Evolutionary conservation across 2,797 vertebrate genomes (phyloP).

Genomic region (Cephalopachus bancanus): DNA sequence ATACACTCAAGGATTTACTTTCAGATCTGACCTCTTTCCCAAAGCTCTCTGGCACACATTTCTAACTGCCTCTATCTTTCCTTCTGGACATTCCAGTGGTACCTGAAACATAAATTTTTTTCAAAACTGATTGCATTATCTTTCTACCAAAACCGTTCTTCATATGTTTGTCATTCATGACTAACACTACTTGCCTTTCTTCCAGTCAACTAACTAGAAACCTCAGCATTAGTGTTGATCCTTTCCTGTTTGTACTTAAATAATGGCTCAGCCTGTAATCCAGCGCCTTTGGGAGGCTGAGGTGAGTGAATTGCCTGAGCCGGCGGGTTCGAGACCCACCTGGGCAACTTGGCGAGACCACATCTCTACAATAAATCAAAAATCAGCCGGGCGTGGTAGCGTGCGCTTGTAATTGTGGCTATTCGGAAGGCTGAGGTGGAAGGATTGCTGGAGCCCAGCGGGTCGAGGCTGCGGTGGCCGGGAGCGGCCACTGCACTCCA

Average conservation of each 20-base stretch:
- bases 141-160: conserved; percentile 3
- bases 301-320: too few relatives aligned
- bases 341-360: too few relatives aligned
- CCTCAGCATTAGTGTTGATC: neutral
- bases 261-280: too few relatives aligned
- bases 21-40: neutral
- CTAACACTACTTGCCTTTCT: neutral
- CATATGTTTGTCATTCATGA: neutral
- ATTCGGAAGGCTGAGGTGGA: too few relatives aligned
- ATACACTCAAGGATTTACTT: neutral
- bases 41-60: neutral
- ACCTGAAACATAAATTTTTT: conserved; percentile 18
- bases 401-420: too few relatives aligned
- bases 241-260: neutral
- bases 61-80: neutral
- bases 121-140: conserved; percentile 26
- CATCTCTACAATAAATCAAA: too few relatives aligned
- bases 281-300: too few relatives aligned
- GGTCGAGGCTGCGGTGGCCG: too few relatives aligned
- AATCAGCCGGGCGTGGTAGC: too few relatives aligned
- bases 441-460: too few relatives aligned
- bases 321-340: too few relatives aligned
- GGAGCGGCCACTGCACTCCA: too few relatives aligned
- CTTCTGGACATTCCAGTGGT: neutral
- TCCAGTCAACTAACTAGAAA: neutral